Evolutionary conservation across 1,140 invertebrate species (phyloP).

Genomic region (Drosophila triauraria): DNA sequence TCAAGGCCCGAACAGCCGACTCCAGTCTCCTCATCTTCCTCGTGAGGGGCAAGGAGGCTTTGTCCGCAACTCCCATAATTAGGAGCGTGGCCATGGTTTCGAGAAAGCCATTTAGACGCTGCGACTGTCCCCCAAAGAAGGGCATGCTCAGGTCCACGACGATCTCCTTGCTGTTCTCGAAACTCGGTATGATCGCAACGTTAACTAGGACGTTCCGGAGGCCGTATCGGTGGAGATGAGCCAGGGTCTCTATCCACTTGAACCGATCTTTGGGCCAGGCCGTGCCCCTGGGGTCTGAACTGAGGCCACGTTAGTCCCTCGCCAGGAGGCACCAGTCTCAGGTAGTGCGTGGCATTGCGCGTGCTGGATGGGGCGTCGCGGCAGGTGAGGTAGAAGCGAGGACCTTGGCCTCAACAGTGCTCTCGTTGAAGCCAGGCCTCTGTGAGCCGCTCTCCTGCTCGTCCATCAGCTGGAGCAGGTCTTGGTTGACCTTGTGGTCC

Average conservation of each 20-base stretch:
- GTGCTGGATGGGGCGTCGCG: neutral
- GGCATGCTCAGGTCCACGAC: conserved; percentile 44
- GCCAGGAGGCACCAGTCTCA: conserved; percentile 40
- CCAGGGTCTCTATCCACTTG: conserved; percentile 69
- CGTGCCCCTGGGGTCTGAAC: neutral
- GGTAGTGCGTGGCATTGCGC: conserved; percentile 15
- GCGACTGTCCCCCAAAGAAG: neutral
- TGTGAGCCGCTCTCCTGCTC: neutral
- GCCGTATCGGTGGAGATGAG: conserved; percentile 53
- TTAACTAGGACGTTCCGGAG: conserved; percentile 54
- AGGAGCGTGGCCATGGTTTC: conserved; percentile 3
- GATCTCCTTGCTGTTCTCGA: conserved; percentile 28
- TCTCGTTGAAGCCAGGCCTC: neutral
- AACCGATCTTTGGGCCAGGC: conserved; percentile 52
- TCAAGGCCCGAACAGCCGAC: neutral
- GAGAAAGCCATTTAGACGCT: neutral
- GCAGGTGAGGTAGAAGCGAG: conserved; percentile 44
- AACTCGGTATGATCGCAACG: neutral
- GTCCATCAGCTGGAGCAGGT: conserved; percentile 41
- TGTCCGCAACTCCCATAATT: neutral
- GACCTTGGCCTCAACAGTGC: conserved; percentile 43
- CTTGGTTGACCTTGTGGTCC: conserved; percentile 60
- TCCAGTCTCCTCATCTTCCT: conserved; percentile 30
- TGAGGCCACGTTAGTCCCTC: conserved; percentile 56
- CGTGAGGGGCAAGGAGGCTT: neutral